Percentiles rank a stretch among this genome's conserved stretches.
Conservation (phyloP, 2,888 invertebrate genomes). For the Limnephilus lunatus region DNA sequence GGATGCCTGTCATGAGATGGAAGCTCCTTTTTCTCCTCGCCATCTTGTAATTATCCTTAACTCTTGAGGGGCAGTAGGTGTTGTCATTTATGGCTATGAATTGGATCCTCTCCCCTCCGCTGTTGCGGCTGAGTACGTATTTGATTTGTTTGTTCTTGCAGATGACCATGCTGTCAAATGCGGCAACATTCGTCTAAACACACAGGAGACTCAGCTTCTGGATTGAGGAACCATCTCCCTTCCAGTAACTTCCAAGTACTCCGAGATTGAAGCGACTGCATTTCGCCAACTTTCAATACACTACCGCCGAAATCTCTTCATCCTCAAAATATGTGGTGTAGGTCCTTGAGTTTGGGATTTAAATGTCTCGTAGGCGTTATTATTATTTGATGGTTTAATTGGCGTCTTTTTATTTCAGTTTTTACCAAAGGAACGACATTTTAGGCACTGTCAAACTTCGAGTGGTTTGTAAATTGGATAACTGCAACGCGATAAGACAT, state of each 20-base stretch:
- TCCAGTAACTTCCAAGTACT: background rate
- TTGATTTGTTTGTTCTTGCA: constrained; percentile 44
- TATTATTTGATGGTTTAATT: background rate
- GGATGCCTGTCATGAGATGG: constrained; percentile 78
- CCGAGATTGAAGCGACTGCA: constrained; percentile 22
- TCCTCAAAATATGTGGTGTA: background rate
- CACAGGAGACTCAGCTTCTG: background rate
- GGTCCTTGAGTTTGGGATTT: background rate
- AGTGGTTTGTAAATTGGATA: background rate
- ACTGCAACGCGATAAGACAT: background rate
- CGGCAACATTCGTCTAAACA: constrained; percentile 14
- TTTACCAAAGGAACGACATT: background rate
- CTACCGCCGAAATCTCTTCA: constrained; percentile 21
- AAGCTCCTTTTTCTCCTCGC: constrained; percentile 76
- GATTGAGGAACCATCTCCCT: background rate
- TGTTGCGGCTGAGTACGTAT: constrained; percentile 41
- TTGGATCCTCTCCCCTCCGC: constrained; percentile 47
- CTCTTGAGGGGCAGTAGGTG: constrained; percentile 30
- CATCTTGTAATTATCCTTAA: constrained; percentile 69
- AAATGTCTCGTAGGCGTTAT: background rate
- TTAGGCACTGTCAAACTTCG: background rate
- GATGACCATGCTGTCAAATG: constrained; percentile 57
- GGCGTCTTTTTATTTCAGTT: background rate
- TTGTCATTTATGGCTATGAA: constrained; percentile 52
- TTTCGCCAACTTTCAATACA: background rate